phyloP scores from a whole-genome alignment of 2,113 vertebrate species.

The Motacilla alba region DNA sequence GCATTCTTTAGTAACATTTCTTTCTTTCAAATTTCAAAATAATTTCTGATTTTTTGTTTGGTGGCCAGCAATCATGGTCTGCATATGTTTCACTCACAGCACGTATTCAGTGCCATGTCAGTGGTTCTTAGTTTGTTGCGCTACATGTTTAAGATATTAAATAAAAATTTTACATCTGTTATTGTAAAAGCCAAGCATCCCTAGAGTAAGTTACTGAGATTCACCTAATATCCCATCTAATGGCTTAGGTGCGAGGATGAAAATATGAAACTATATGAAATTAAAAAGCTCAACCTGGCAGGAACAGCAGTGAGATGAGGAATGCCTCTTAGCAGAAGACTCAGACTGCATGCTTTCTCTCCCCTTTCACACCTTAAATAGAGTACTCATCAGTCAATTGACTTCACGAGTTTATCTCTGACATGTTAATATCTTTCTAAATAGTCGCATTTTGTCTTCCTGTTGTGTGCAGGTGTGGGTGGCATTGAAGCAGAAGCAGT shows the following conservation, averaged over 20 bases:
- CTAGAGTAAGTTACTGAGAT: not conserved
- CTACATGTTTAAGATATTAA: not conserved
- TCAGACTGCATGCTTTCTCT: not conserved
- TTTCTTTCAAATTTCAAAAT: not conserved
- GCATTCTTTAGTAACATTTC: not conserved
- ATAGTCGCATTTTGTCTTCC: not conserved
- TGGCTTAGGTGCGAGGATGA: not conserved
- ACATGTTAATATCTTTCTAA: fast-evolving
- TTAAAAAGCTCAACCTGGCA: not conserved
- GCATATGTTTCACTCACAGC: not conserved
- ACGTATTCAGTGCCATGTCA: not conserved
- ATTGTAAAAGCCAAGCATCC: not conserved
- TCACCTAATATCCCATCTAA: not conserved
- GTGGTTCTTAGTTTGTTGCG: not conserved
- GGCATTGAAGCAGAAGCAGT: constrained; percentile 98
- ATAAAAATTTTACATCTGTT: not conserved
- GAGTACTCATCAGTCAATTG: not conserved
- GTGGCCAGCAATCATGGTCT: not conserved
- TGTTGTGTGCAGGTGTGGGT: constrained; percentile 83
- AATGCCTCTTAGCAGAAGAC: not conserved
- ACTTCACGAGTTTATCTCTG: not conserved
- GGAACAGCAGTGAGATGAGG: not conserved
- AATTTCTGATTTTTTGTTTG: not conserved
- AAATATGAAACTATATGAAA: not conserved
- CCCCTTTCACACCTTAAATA: not conserved